Conservation (phyloP, 1,140 invertebrate genomes). For the Lasioglossum baleicum region DNA sequence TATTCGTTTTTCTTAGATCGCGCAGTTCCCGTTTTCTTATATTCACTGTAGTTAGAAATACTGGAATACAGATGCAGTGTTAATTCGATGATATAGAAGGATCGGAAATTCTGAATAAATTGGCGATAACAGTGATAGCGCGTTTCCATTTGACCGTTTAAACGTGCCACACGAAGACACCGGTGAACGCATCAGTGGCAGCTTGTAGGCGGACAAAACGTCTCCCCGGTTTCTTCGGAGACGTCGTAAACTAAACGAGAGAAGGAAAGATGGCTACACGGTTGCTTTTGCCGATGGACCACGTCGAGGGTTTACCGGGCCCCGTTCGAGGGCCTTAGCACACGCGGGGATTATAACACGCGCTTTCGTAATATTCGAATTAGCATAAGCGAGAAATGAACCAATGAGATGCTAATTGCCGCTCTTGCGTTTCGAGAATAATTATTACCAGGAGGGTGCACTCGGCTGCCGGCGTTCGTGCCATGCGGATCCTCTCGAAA, state of each 20-base stretch:
- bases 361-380: constrained; percentile 73
- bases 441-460: constrained; percentile 65
- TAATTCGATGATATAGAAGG: too few relatives aligned
- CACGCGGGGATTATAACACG: constrained; percentile 39
- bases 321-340: constrained; percentile 12
- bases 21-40: too few relatives aligned
- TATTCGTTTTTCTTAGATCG: too few relatives aligned
- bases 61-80: too few relatives aligned
- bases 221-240: constrained; percentile 33
- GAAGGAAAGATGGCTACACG: constrained; percentile 21
- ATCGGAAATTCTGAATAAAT: too few relatives aligned
- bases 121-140: too few relatives aligned
- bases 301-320: constrained; percentile 41
- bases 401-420: constrained; percentile 77
- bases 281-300: constrained; percentile 35
- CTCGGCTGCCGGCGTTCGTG: constrained; percentile 32
- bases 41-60: too few relatives aligned
- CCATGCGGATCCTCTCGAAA: not conserved
- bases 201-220: constrained; percentile 69
- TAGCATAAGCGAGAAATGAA: constrained; percentile 73
- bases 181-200: constrained; percentile 15
- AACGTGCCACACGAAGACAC: too few relatives aligned
- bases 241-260: constrained; percentile 61
- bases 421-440: constrained; percentile 67
- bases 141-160: too few relatives aligned